Evolutionary conservation across 2,113 vertebrate genomes (phyloP).

Genomic region (Callorhinus ursinus): DNA sequence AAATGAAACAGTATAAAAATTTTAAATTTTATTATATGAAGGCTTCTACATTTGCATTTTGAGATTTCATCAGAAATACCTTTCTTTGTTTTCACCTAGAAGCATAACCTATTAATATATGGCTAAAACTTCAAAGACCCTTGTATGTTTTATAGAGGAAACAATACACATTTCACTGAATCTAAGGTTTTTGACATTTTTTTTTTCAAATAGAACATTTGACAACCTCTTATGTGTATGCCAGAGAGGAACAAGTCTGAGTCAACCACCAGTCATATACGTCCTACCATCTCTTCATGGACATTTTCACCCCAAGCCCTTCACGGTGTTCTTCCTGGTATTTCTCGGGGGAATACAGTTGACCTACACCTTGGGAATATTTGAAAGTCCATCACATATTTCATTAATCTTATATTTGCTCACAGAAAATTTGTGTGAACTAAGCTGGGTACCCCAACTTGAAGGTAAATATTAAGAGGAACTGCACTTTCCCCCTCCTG

Average conservation of each 20-base stretch:
- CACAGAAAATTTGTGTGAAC: not conserved
- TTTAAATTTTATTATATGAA: not conserved
- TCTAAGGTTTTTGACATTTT: not conserved
- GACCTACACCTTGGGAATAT: not conserved
- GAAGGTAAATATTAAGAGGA: not conserved
- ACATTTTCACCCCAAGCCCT: not conserved
- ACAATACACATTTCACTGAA: not conserved
- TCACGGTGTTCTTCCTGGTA: not conserved
- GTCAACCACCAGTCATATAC: not conserved
- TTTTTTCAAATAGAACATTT: not conserved
- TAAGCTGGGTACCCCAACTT: not conserved
- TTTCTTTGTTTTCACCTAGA: conserved; percentile 3
- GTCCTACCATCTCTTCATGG: not conserved
- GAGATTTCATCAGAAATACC: not conserved
- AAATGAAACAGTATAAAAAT: not conserved
- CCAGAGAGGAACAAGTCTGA: not conserved
- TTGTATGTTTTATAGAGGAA: not conserved
- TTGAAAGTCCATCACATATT: not conserved
- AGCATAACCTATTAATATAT: not conserved
- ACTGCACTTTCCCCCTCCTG: not conserved
- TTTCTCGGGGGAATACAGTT: not conserved
- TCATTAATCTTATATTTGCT: not conserved
- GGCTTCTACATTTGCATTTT: not conserved
- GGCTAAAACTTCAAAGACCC: conserved; percentile 4
- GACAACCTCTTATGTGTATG: not conserved